Evolutionary conservation across 2,888 invertebrate genomes (phyloP).

Genomic region (Diabrotica balteata): DNA sequence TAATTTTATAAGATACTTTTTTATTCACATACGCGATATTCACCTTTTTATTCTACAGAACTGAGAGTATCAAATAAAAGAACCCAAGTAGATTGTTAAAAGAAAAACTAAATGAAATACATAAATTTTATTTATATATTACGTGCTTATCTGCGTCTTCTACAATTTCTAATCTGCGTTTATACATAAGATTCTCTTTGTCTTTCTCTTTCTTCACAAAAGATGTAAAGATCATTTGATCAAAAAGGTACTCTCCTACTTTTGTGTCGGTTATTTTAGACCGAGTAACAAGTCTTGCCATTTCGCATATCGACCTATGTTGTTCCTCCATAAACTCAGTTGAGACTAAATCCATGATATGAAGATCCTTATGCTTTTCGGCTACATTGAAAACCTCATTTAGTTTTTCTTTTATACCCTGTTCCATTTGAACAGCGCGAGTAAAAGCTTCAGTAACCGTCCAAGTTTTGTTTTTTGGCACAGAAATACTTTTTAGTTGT

Average conservation of each 20-base stretch:
- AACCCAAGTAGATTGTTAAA: no score
- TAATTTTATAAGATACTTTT: no score
- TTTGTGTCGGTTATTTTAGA: slow-evolving; percentile 46
- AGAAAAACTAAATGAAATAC: no score
- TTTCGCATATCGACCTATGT: slow-evolving; percentile 52
- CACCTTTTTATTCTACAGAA: no score
- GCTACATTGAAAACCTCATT: slow-evolving; percentile 58
- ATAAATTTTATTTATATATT: slow-evolving; percentile 39
- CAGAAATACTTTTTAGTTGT: slow-evolving; percentile 50
- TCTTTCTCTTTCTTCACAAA: slow-evolving; percentile 44
- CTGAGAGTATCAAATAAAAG: no score
- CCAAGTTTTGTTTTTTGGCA: slow-evolving; percentile 56
- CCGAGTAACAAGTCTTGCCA: slow-evolving; percentile 49
- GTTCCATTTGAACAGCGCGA: slow-evolving; percentile 55
- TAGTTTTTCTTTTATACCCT: slow-evolving; percentile 57
- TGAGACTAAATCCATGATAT: slow-evolving; percentile 64
- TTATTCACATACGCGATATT: no score
- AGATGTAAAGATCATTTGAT: slow-evolving; percentile 51
- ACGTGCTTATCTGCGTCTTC: slow-evolving; percentile 17
- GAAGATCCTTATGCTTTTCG: slow-evolving; percentile 61
- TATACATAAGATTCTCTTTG: slow-evolving; percentile 41
- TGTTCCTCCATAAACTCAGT: slow-evolving; percentile 66
- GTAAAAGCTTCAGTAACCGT: slow-evolving; percentile 59
- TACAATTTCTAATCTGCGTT: slow-evolving; percentile 28
- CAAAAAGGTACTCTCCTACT: slow-evolving; percentile 52